Evolutionary conservation across 2,888 invertebrate species (phyloP), one percentile per base, ranked within the genome.

Genomic region (Amiota communis): DNA sequence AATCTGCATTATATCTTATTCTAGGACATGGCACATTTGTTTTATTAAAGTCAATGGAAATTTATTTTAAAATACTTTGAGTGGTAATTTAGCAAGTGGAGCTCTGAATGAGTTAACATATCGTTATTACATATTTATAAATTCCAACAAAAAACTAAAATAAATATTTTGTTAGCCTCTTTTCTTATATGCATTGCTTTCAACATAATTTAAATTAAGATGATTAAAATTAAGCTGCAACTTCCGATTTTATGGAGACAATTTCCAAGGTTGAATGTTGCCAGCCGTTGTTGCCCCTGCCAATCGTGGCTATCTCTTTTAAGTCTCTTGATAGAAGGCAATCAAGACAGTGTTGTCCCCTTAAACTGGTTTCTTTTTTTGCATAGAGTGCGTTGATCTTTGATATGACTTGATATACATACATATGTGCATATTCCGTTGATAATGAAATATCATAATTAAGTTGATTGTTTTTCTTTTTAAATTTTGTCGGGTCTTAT

Each of bases 161-260:
- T 36, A 36, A 36, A 36, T 36, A 36, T 2, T 36, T 36, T 36
- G 36, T 1, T 36, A 36, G 1, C 36, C 36, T 49, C 51, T 67
- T 68, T 68, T 63, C 64, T 71, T 46, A 8, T 70, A 9, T n/a
- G 56, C 13, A 9, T 8, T 49, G 64, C 80, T 80, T 80, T 80
- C 80, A 80, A 79, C 80, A 80, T 79, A 75, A 72, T 76, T 78
- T 77, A 67, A 76, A 76, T 69, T 81, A 85, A 83, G 80, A 81
- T 80, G 76, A 76, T 83, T 85, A 83, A 82, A 79, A 79, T 81
- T 77, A 81, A 85, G 84, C 84, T 79, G 73, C 77, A 80, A 83
- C 83, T 84, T 85, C 83, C 86, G 86, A 83, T 84, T 85, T 82
- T 80, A 76, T 77, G 77, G 57, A 76, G 63, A 36, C 77, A 78